Conservation (phyloP, 2,113 vertebrate species). For the Elephas maximus region DNA sequence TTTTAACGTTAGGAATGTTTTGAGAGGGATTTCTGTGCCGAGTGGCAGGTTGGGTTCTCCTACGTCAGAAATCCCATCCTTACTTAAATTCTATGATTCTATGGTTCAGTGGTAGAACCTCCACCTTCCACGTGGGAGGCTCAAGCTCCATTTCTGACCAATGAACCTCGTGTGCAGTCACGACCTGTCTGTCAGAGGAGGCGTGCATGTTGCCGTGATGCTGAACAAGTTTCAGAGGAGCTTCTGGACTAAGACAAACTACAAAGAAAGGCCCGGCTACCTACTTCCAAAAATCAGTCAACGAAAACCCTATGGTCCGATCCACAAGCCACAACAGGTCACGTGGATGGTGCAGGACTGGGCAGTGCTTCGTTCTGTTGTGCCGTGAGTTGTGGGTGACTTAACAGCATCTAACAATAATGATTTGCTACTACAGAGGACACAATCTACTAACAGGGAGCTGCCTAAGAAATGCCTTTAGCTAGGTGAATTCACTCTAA, state of each 20-base stretch:
- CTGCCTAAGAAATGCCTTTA: not conserved
- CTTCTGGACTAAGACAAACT: not conserved
- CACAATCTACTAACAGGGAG: not conserved
- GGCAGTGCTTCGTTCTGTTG: not conserved
- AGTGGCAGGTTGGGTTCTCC: not conserved
- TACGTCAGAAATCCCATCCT: not conserved
- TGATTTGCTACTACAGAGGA: not conserved
- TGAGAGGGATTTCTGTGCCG: conserved; percentile 13
- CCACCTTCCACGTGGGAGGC: not conserved
- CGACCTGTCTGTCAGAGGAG: not conserved
- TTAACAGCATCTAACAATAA: not conserved
- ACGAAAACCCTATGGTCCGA: not conserved
- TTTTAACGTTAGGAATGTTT: not conserved
- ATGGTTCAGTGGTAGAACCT: not conserved
- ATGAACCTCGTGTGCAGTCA: not conserved
- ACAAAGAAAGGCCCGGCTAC: not conserved
- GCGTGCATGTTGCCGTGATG: not conserved
- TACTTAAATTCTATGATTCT: not conserved
- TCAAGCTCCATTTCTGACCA: not conserved
- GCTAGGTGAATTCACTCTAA: not conserved
- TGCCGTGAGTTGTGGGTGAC: not conserved
- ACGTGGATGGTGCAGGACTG: not conserved
- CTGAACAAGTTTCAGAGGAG: not conserved
- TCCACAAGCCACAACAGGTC: not conserved
- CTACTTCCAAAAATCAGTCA: not conserved